Conservation (phyloP, 2,113 vertebrate species). For the Bombycilla garrulus region DNA sequence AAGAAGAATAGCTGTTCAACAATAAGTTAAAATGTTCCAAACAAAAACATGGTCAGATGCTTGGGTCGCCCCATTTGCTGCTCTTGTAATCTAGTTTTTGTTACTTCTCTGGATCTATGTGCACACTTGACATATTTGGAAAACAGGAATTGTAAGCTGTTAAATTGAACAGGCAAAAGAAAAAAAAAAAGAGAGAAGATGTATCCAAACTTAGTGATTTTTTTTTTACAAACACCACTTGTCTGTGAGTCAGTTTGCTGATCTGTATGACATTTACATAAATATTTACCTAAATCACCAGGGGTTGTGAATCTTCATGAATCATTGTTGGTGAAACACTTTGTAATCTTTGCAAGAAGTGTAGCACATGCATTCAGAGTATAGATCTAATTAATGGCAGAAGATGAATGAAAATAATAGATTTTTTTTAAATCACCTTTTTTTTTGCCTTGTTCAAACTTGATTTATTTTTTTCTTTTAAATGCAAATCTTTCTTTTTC, state of each 20-base stretch:
- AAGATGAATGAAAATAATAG: not conserved
- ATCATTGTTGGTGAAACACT: conserved; percentile 15
- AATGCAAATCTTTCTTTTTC: not conserved
- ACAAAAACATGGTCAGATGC: not conserved
- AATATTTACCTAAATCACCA: conserved; percentile 4
- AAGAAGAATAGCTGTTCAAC: not conserved
- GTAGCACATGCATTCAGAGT: not conserved
- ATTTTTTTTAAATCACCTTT: not conserved
- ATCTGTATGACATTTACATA: not conserved
- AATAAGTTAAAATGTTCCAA: not conserved
- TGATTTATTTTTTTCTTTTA: not conserved
- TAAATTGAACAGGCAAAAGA: not conserved
- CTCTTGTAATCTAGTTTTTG: not conserved
- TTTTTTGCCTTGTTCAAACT: not conserved
- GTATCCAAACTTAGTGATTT: not conserved
- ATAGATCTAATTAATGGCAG: not conserved
- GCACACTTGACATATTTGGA: not conserved
- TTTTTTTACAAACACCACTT: not conserved
- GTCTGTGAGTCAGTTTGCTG: conserved; percentile 4
- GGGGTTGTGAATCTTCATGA: conserved; percentile 12
- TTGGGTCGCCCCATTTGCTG: not conserved
- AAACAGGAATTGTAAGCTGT: not conserved
- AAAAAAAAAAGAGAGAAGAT: not conserved
- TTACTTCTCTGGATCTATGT: not conserved
- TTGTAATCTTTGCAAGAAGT: not conserved